Evolutionary conservation across 2,113 vertebrate species (phyloP), one percentile per base, ranked within the genome.

Genomic region (Solenodon paradoxus): DNA sequence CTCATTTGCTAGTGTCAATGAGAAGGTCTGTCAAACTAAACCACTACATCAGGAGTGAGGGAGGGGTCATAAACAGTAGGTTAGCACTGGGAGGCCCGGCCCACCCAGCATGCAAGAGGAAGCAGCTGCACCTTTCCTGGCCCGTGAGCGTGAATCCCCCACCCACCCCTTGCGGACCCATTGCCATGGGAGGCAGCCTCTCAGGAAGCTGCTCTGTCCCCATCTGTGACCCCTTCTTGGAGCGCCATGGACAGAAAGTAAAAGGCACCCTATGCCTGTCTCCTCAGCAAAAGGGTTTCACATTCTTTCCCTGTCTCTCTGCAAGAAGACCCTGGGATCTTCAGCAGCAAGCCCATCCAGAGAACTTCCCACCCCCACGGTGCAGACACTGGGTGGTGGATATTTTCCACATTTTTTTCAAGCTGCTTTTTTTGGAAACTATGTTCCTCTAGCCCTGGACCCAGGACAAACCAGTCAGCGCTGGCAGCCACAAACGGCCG

Each of bases 321-420:
- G 42, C 96, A 96, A 19, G 57, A 95, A 95, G 96, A 97, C 97
- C 94, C 26, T 88, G 77, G 96, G 97, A 98, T 97, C 97, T 94
- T 91, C 85, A 28, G 95, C 96, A 97, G 84, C 94, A 96, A 97
- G 97, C 95, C 97, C 66, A 96, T 97, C 97, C 97, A 88, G 94
- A 95, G 97, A 97, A 97, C 96, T 98, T 98, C 98, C 97, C 95
- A 47, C 66, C 95, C 96, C 96, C 55, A 85, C 88, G 45, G 20
- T 92, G 97, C 97, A 97, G 92, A 98, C 55, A n/a, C 97, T 97
- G 87, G 95, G 95, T 95, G 96, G 97, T 97, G 97, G 97, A 88
- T 92, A 96, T 96, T 98, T 98, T 98, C 97, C 97, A 96, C 95
- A 86, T 93, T 98, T 98, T 97, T 97, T 95, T 92, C 12, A 91